Evolutionary conservation across 2,797 vertebrate genomes (phyloP).

Genomic region (Falco naumanni): DNA sequence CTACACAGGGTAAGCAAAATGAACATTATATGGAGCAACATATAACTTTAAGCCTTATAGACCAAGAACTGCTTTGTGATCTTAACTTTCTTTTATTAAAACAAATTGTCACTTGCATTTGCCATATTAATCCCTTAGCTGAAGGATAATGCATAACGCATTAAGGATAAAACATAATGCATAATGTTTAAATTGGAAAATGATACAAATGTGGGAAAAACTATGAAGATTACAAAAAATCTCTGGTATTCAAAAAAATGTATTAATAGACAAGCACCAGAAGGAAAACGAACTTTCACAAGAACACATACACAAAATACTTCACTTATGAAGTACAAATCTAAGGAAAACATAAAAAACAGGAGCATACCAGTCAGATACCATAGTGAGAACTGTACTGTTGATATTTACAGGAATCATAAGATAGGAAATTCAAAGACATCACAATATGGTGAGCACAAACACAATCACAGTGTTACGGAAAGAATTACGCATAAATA

Average conservation of each 20-base stretch:
- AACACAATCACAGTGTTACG: background rate
- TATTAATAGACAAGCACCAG: background rate
- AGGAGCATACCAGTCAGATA: background rate
- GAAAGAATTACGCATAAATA: constrained; percentile 24
- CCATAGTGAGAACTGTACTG: background rate
- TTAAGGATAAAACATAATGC: too few species aligned
- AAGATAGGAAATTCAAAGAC: constrained; percentile 1
- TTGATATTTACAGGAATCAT: constrained; percentile 1
- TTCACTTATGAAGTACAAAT: background rate
- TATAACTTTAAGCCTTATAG: background rate
- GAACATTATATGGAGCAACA: background rate
- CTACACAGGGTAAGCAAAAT: background rate
- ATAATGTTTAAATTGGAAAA: constrained; percentile 1
- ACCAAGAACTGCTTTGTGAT: background rate
- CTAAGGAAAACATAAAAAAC: constrained; percentile 9
- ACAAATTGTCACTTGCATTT: background rate
- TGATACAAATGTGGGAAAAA: background rate
- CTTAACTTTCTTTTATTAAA: background rate
- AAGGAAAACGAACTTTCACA: constrained; percentile 38
- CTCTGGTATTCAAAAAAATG: constrained; percentile 8
- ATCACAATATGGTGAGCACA: background rate
- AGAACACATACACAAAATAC: background rate
- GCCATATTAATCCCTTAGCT: background rate
- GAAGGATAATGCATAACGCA: background rate
- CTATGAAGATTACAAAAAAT: background rate